Evolutionary conservation across 2,797 vertebrate species (phyloP), one percentile per base, ranked within the genome.

Genomic region (Melanotaenia pygmaea): DNA sequence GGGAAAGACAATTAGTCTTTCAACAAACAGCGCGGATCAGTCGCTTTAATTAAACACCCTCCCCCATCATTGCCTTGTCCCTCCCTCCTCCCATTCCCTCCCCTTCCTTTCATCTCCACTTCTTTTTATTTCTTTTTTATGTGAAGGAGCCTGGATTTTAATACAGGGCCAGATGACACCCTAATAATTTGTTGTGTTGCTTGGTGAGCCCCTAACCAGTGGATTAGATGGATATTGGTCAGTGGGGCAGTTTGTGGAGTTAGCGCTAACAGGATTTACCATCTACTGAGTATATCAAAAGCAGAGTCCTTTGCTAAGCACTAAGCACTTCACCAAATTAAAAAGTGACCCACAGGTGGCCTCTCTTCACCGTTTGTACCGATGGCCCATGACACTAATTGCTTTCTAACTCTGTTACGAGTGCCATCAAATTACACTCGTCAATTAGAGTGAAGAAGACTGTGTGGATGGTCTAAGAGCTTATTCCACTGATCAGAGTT

Each of bases 301-400:
- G 83, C 85, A 86, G 85, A 87, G 88, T 85, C 81, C 90, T 88
- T 77, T 45, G 65, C 92, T 93, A 94, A 94, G 89, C 93, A 93
- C 91, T 92, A 93, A 94, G 95, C 94, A 95, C 94, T 95, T 91
- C 92, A 90, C 92, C 93, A 95, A 95, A 95, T 95, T 94, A 95
- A 94, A 95, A 95, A 93, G 91, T 92, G 90, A 92, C 93, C 92
- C 93, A 95, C 94, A 95, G 93, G 93, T 95, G 94, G 93, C 90
- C 90, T 92, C 86, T 89, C 86, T 91, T 82, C 86, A 67, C 85
- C 84, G 85, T 88, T 91, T 91, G 89, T 89, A 91, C 92, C 89
- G 84, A 92, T 91, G 83, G 90, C 90, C 92, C 91, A 81, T 89
- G 90, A 93, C 79, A 82, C 94, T 95, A 94, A 95, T 95, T 95